Percentiles rank a stretch among this genome's conserved stretches.
phyloP scores from a whole-genome alignment of 2,113 vertebrate genomes.

The Herpailurus yagouaroundi region DNA sequence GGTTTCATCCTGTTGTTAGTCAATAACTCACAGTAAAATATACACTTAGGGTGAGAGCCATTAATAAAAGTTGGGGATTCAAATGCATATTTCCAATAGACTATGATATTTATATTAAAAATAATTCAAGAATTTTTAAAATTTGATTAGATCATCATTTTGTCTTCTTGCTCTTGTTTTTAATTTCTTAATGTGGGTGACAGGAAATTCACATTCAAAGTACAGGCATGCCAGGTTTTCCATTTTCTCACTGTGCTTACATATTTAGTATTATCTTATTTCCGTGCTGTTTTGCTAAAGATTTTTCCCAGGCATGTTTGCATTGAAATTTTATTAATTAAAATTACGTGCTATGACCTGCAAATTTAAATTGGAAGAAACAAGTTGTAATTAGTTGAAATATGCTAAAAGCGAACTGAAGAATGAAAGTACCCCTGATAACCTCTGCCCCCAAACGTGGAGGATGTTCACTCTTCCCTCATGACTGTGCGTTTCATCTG shows the following conservation, averaged over 20 bases:
- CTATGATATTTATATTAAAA: not conserved
- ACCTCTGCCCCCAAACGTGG: no score
- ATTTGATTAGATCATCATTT: not conserved
- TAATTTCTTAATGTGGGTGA: not conserved
- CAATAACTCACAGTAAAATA: conserved; percentile 20
- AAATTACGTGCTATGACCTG: not conserved
- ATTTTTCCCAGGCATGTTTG: not conserved
- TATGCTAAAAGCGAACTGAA: not conserved
- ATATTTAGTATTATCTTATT: not conserved
- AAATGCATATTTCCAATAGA: not conserved
- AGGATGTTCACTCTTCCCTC: fast-evolving
- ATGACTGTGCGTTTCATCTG: fast-evolving
- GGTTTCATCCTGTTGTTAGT: not conserved
- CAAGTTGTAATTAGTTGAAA: not conserved
- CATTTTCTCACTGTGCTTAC: not conserved
- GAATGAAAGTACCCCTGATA: not conserved
- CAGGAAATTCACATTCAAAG: not conserved
- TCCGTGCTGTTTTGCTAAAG: not conserved
- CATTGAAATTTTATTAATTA: not conserved
- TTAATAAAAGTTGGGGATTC: not conserved
- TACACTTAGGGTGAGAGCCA: not conserved
- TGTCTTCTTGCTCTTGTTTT: not conserved
- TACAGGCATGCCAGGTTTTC: not conserved
- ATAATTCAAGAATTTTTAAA: not conserved
- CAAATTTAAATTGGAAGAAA: not conserved